Conservation (phyloP, 2,888 invertebrate species). For the Ornithoptera priamus region DNA sequence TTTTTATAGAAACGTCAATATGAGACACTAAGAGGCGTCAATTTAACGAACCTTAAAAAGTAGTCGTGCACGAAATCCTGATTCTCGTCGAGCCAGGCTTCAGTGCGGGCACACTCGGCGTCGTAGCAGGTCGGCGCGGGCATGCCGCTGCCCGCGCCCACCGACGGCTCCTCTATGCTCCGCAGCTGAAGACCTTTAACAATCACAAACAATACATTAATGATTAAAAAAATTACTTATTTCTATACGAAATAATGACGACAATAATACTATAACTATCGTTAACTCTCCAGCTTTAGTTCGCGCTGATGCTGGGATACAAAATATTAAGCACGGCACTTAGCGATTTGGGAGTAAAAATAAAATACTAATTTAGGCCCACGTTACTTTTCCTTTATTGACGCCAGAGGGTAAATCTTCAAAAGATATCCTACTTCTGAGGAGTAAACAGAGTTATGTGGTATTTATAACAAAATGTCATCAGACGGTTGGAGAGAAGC, state of each 20-base stretch:
- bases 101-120: constrained; percentile 93
- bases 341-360: not conserved
- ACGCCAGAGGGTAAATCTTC: no score
- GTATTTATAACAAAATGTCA: no score
- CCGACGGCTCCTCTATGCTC: constrained; percentile 89
- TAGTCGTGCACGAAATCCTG: constrained; percentile 97
- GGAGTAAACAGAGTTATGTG: no score
- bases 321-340: no score
- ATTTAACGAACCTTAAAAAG: constrained; percentile 87
- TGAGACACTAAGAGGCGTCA: not conserved
- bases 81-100: constrained; percentile 98
- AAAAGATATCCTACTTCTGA: no score
- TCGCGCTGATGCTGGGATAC: no score
- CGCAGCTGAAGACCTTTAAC: constrained; percentile 90
- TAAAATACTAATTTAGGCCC: not conserved
- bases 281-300: not conserved
- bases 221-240: not conserved
- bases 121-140: constrained; percentile 86
- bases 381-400: no score
- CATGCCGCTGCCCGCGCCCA: constrained; percentile 80
- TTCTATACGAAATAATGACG: not conserved
- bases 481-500: no score
- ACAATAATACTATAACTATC: not conserved
- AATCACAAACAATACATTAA: constrained; percentile 41
- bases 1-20: not conserved